These are phyloP conservation scores for Bombycilla garrulus DNA, from an alignment of 2,113 vertebrate genomes.

Conservation along the genomic window DNA sequence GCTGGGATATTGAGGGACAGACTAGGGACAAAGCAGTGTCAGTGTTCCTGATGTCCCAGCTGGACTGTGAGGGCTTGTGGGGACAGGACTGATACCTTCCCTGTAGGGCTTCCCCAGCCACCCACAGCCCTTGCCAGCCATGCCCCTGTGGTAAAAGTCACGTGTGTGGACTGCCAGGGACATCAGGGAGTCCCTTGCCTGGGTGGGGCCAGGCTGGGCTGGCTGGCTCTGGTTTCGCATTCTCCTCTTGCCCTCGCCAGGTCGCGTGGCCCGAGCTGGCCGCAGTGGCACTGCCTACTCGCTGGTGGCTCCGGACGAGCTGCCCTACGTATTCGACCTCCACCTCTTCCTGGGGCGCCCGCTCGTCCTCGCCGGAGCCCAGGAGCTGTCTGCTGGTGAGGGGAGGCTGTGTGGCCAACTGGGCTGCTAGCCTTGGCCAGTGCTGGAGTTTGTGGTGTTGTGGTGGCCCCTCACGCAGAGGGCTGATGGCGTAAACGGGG, in stretches of 20 bases:
- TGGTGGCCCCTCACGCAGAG: no score
- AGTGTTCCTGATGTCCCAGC: neutral
- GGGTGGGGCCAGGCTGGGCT: neutral
- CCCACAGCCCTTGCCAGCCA: neutral
- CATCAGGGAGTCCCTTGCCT: neutral
- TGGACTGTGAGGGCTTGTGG: neutral
- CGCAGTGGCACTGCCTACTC: slow-evolving; percentile 88
- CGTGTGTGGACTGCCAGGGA: fast-evolving
- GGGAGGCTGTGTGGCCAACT: neutral
- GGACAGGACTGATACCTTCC: neutral
- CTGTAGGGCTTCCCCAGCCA: neutral
- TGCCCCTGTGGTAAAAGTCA: neutral
- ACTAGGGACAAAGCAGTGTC: neutral
- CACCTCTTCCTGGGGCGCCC: slow-evolving; percentile 90
- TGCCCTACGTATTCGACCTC: slow-evolving; percentile 88
- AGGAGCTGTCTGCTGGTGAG: slow-evolving; percentile 74
- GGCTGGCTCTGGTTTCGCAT: neutral
- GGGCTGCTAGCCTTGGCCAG: neutral
- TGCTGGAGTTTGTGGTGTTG: neutral
- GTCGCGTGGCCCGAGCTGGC: slow-evolving; percentile 92
- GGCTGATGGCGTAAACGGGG: no score
- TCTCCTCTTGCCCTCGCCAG: slow-evolving; percentile 54
- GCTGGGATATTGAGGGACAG: neutral
- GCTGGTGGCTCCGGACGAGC: slow-evolving; percentile 87
- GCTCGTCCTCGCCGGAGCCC: slow-evolving; percentile 72